Evolutionary conservation across 2,113 vertebrate species (phyloP).

Genomic region (Peromyscus leucopus): DNA sequence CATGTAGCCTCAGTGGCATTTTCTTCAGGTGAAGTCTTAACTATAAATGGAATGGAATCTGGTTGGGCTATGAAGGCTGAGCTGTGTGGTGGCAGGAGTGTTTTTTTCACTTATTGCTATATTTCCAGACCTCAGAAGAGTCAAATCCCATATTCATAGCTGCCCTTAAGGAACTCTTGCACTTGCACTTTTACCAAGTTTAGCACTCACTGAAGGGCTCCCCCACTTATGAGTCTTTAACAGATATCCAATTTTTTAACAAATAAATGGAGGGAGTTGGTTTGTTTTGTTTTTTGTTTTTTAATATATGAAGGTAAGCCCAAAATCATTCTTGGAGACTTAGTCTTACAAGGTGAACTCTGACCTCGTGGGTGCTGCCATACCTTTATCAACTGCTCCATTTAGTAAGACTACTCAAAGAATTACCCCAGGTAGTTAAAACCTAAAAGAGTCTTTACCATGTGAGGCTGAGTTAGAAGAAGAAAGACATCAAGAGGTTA

Average conservation of each 20-base stretch:
- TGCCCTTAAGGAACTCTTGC: background rate
- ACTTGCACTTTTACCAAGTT: background rate
- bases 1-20: background rate
- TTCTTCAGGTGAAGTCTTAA: background rate
- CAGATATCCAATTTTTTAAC: background rate
- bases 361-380: background rate
- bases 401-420: background rate
- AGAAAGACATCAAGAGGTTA: background rate
- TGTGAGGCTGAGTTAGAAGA: background rate
- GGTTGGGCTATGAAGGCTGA: background rate
- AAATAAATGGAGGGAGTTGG: background rate
- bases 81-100: background rate
- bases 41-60: too few species aligned
- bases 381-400: background rate
- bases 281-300: background rate
- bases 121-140: background rate
- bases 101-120: background rate
- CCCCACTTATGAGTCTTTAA: background rate
- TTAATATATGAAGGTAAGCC: background rate
- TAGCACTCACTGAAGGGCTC: background rate
- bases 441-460: background rate
- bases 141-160: too few species aligned
- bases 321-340: background rate
- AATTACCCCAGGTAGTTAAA: background rate
- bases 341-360: slow-evolving; percentile 24